Base-by-base conservation (phyloP, 1,140 invertebrate species). In the Chlorops oryzae region DNA sequence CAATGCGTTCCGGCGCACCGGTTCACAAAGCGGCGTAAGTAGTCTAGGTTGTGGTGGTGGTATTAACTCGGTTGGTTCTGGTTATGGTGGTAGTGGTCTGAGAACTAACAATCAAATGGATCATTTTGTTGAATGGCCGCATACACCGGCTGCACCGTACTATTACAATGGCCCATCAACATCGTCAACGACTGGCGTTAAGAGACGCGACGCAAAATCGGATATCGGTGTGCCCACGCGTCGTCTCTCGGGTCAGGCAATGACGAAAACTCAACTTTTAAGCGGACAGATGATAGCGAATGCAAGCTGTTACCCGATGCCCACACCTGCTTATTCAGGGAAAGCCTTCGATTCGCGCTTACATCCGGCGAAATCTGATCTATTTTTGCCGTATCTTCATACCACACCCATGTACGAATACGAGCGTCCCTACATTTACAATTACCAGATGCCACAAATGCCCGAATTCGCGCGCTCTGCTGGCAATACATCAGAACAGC, bases 401-500 rank as follows among this genome's bases (percentile, higher is more conserved):
- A 58, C 59, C 47, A 15, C 21, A 1, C 20, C 39, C 3, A 28
- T 24, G 5, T 21, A 39, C 18, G 66, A 70, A 18, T 69, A 63
- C 47, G 65, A 69, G 28, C 59, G 65, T 32, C 65, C 65, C 38
- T 65, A 69, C 45, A 65, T 69, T 46, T 69, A 69, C 56, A 69
- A 69, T 54, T 69, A 69, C 52, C 68, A 69, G 59, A 69, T 70
- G 65, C 66, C 65, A 18, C 62, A 61, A 48, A 66, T 70, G 65
- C 65, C 65, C 32, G 52, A 54, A 25, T 51, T 47, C 40, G 10
- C 52, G 17, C 47, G 56, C n/a, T 15, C 17, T 35, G 15, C 12
- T 12, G 34, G 25, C 10, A 24, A 24, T 15, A 18, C 18, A 17
- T 15, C 23, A n/a, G 39, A 48, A 12, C 45, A 37, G 3, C 28